Conservation (phyloP, 2,797 vertebrate species). For the Pseudomugil gertrudae region DNA sequence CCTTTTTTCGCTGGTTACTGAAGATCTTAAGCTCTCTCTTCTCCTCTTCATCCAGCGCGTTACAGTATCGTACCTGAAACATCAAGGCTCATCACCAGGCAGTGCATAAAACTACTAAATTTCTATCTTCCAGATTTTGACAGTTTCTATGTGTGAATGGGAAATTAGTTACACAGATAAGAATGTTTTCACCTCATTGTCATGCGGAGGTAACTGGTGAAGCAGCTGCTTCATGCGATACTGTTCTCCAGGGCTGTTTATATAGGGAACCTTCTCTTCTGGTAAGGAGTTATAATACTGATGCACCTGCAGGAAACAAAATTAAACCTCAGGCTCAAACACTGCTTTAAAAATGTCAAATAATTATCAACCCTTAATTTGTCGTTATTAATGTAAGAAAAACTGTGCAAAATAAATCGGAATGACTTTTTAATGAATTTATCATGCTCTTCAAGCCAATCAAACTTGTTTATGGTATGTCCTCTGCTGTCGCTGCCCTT, state of each 20-base stretch:
- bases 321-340: constrained; percentile 6
- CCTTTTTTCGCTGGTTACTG: constrained; percentile 96
- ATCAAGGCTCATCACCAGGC: constrained; percentile 19
- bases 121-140: background rate
- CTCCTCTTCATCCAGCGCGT: constrained; percentile 94
- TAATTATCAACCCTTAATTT: background rate
- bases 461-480: constrained; percentile 12
- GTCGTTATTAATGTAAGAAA: constrained; percentile 12
- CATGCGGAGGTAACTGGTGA: constrained; percentile 95
- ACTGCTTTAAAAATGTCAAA: background rate
- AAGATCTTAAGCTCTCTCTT: constrained; percentile 96
- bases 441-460: constrained; percentile 25
- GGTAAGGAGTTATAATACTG: constrained; percentile 98
- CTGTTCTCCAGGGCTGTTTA: constrained; percentile 97
- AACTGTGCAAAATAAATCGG: constrained; percentile 15
- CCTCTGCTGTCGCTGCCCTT: constrained; percentile 27
- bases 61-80: constrained; percentile 86
- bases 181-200: constrained; percentile 90
- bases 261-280: constrained; percentile 97
- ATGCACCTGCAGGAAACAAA: constrained; percentile 87
- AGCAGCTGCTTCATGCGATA: constrained; percentile 96
- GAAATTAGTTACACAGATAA: constrained; percentile 4
- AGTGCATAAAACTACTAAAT: background rate
- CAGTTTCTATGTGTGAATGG: background rate
- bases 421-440: constrained; percentile 36